Base-by-base conservation (phyloP, 2,888 invertebrate genomes). In the Trachelus iudaicus region DNA sequence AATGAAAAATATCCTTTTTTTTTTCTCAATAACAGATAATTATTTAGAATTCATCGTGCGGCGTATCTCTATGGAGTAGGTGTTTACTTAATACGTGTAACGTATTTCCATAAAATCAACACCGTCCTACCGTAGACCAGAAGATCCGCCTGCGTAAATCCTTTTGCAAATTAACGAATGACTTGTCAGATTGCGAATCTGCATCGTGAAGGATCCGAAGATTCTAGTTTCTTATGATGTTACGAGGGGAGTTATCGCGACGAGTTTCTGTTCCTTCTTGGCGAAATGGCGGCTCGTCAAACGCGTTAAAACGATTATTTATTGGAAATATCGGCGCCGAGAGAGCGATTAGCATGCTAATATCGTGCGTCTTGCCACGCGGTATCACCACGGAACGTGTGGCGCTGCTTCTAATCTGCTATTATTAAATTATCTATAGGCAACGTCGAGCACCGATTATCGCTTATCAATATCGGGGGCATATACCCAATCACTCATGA, bases 391-490 rank as follows among this genome's bases (percentile, higher is more conserved):
- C 13, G 34, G 34, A 34, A 34, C 35, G 73, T 35, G 73, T 33
- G n/a, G 31, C 71, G 71, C 33, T 71, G 73, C 73, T 33, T 30
- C 33, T 73, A 73, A 73, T 73, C 37, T 56, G 34, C 35, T 80
- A 89, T 89, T 89, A 89, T 89, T 89, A 87, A 89, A 89, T 89
- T 89, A 89, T 87, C 85, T 80, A 76, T 78, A 79, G 71, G 80
- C 69, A 40, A 35, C 77, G 77, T 77, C 81, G 80, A 79, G 69
- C 80, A 78, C 77, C 83, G 83, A 85, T 85, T 86, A 88, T 86
- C 89, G 84, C 89, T 87, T 88, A 88, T 89, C 89, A 87, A 87
- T 86, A 85, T 84, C 85, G 77, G 80, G 81, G 84, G 80, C 80
- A 80, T 78, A 79, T 74, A 77, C 77, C 78, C 75, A 75, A 78